These are phyloP conservation scores for Leptura quadrifasciata DNA, from an alignment of 2,888 invertebrate genomes.

Conservation along the genomic window DNA sequence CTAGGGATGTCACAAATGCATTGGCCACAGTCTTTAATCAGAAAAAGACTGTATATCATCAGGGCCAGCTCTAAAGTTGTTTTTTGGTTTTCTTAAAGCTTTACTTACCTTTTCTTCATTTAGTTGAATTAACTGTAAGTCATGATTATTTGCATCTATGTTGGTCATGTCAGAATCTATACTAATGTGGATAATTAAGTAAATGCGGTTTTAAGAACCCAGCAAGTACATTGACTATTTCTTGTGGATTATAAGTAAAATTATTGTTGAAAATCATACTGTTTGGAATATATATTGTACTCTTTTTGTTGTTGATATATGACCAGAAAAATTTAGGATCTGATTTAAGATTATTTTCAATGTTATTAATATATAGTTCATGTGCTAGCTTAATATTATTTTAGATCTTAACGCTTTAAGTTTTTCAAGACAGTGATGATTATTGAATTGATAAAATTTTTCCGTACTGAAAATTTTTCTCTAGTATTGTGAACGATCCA, in stretches of 20 bases:
- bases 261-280: not conserved
- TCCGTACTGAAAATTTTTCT: no score
- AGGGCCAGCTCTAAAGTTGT: constrained; percentile 13
- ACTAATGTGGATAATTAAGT: not conserved
- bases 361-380: not conserved
- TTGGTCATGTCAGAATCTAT: no score
- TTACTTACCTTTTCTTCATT: not conserved
- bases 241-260: not conserved
- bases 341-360: not conserved
- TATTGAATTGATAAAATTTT: no score
- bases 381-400: not conserved
- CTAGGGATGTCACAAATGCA: not conserved
- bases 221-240: constrained; percentile 11
- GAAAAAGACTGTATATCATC: constrained; percentile 9
- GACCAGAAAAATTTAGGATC: constrained; percentile 1
- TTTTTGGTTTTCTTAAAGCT: not conserved
- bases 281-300: not conserved
- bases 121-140: not conserved
- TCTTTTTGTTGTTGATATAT: not conserved
- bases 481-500: no score
- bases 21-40: constrained; percentile 11
- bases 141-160: not conserved
- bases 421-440: not conserved
- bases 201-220: constrained; percentile 2
- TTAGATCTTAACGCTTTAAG: not conserved